Conservation (phyloP, 2,113 vertebrate species). For the Gymnarchus niloticus region DNA sequence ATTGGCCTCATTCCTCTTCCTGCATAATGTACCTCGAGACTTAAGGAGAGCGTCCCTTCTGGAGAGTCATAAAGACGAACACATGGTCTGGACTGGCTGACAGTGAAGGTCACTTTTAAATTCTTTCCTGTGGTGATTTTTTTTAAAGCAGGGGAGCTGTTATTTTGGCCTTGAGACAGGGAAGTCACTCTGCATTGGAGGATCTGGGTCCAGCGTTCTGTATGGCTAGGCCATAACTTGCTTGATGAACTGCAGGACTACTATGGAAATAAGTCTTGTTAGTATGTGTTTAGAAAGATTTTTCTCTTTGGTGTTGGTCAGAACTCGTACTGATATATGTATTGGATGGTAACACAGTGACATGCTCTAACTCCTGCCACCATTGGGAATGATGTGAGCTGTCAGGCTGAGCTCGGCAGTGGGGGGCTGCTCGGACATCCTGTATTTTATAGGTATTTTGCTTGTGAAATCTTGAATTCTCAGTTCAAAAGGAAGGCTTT, state of each 20-base stretch:
- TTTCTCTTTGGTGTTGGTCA: neutral
- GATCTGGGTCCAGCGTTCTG: neutral
- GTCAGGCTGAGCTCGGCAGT: neutral
- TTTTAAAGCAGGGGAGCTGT: neutral
- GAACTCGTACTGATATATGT: neutral
- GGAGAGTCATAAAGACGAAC: neutral
- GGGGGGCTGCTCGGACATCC: neutral
- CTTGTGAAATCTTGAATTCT: slow-evolving; percentile 13
- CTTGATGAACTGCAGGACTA: neutral
- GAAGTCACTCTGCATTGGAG: neutral
- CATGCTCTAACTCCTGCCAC: neutral
- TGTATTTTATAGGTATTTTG: slow-evolving; percentile 5
- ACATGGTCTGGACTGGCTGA: neutral
- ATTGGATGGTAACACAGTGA: neutral
- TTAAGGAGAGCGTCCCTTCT: neutral
- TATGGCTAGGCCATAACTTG: neutral
- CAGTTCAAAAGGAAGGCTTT: neutral
- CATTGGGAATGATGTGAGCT: neutral
- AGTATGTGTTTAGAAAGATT: slow-evolving; percentile 4
- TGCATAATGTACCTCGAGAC: neutral
- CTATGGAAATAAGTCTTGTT: neutral
- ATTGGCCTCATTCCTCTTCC: neutral
- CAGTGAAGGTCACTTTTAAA: neutral
- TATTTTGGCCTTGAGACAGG: neutral
- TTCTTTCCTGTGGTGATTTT: neutral